Base-by-base conservation (phyloP, 2,797 vertebrate genomes). In the Vireo griseus region DNA sequence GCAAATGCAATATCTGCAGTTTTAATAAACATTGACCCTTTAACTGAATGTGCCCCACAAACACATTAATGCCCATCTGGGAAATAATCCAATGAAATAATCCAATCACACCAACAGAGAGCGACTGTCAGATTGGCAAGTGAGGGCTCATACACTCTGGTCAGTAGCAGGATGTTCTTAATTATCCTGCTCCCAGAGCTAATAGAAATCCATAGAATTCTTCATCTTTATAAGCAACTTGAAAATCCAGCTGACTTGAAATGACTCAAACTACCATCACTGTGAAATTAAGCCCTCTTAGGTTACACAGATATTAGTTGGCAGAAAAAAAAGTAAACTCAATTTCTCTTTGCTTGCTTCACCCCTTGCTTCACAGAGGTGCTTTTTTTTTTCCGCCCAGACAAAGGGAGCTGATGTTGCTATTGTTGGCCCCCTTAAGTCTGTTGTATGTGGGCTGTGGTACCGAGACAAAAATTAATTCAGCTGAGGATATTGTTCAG, bases 11-110 rank as follows among this genome's bases (percentile, higher is more conserved):
- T 97, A 95, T 90, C 95, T 97, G 42, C 79, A 92, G 95, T 75
- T 96, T 95, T 95, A 96, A 97, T 94, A 96, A 95, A 94, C 88
- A 45, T 90, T 95, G 87, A 96, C 85, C 90, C 93, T 96, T 96
- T 96, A 95, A 93, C 81, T 96, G 75, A 94, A 94, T 78, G 90
- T 92, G 78, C 78, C 92, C 94, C 96, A 96, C 91, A 94, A 98
- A 96, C 89, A 96, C 87, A 93, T 95, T 97, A 98, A 97, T 96
- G 95, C 78, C 95, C 96, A 95, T 97, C 96, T 98, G 96, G 96
- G 95, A 97, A 90, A 94, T 92, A 96, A 97, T 97, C 95, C 96
- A 97, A 96, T 94, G 86, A 92, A 96, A 97, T 97, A 97, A 96
- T 95, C 94, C 95, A 96, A 95, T 96, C 58, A 96, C 75, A 90